Conservation (phyloP, 53 echinoderm and acorn worm genomes). For the Stichopus horrens region DNA sequence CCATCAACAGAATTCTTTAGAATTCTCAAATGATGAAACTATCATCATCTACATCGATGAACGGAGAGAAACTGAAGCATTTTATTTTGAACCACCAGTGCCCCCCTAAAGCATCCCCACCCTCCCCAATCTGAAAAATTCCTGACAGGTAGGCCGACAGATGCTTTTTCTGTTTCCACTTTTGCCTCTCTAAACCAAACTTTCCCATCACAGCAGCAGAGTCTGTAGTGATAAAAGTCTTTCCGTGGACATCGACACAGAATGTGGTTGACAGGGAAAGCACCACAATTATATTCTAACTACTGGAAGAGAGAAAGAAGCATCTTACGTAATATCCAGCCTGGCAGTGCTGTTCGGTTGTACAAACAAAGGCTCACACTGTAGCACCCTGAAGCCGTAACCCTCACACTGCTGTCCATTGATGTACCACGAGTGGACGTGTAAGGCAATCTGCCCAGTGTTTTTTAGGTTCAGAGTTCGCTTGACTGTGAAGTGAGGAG, state of each 20-base stretch:
- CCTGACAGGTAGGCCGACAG: neutral
- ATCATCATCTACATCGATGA: no score
- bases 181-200: no score
- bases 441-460: constrained; percentile 86
- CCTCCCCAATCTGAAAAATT: no score
- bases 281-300: neutral
- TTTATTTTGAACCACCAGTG: no score
- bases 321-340: constrained; percentile 97
- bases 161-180: neutral
- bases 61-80: no score
- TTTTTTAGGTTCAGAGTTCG: constrained; percentile 88
- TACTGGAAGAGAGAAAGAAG: neutral
- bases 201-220: no score
- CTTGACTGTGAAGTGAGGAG: constrained; percentile 98
- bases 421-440: constrained; percentile 83
- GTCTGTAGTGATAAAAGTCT: no score
- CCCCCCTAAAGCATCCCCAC: no score
- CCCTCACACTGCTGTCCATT: constrained; percentile 94
- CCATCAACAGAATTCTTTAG: no score
- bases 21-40: no score
- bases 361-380: constrained; percentile 81
- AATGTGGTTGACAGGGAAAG: neutral
- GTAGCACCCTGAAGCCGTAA: constrained; percentile 87
- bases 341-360: constrained; percentile 84
- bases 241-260: neutral